These are phyloP conservation scores for Branchipolynoe longqiensis DNA, from an alignment of 2,888 invertebrate genomes.

Conservation along the genomic window DNA sequence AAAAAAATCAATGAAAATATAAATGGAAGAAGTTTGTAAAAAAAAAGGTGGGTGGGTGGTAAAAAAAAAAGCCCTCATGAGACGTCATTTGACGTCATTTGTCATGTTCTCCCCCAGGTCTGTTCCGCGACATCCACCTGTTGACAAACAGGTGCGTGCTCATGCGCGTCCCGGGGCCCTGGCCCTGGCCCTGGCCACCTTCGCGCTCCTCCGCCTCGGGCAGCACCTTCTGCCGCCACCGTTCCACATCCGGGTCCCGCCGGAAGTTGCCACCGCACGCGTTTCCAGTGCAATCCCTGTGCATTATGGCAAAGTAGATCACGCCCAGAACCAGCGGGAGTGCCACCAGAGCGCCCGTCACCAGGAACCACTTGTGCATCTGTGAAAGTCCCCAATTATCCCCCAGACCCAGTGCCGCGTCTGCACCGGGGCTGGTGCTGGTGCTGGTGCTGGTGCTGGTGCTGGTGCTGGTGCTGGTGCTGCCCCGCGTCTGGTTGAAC, in stretches of 20 bases:
- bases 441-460: no score
- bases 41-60: no score
- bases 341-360: slow-evolving; percentile 30
- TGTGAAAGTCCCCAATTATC: slow-evolving; percentile 35
- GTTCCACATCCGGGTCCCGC: slow-evolving; percentile 32
- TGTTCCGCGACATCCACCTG: slow-evolving; percentile 36
- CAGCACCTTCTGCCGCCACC: slow-evolving; percentile 25
- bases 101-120: not conserved
- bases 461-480: no score
- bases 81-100: no score
- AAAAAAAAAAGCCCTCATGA: no score
- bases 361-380: slow-evolving; percentile 55
- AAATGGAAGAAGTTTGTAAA: no score
- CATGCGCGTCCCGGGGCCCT: no score
- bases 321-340: slow-evolving; percentile 12
- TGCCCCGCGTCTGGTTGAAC: no score
- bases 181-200: slow-evolving; percentile 39
- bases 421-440: no score
- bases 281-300: slow-evolving; percentile 21
- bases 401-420: no score
- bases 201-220: slow-evolving; percentile 34
- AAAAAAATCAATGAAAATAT: no score
- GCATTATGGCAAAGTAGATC: slow-evolving; percentile 37
- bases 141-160: slow-evolving; percentile 41
- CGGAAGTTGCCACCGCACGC: not conserved